Evolutionary conservation across 2,888 invertebrate species (phyloP), one percentile per base, ranked within the genome.

Genomic region (Hololepta plana): DNA sequence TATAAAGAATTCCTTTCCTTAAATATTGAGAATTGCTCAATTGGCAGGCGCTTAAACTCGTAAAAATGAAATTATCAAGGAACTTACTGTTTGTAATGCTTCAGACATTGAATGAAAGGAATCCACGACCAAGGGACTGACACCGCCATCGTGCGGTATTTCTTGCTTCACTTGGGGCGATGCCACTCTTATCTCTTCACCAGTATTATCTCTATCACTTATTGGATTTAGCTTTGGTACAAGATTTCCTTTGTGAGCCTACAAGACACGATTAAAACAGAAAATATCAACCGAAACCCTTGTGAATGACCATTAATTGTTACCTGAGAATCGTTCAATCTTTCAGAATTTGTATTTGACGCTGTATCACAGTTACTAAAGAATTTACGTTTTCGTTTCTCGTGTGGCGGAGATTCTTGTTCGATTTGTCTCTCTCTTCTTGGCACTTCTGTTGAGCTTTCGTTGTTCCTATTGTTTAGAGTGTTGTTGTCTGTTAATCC

Each of bases 401-500:
- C 64, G 33, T 47, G 49, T 6, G 55, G 51, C 28, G 59, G 58
- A 36, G 62, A 17, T 17, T 17, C 17, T 17, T 6, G 10, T 12
- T 14, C 15, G 23, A 30, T 16, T 12, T 27, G 30, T 39, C 46
- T 34, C 33, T 43, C 42, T 27, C 41, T 35, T 34, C 41, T 44
- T 39, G 46, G 45, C 44, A 44, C 43, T 38, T 43, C 44, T 30
- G 29, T 28, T 23, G 29, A 26, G 38, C 38, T 27, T 36, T 35
- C 26, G 46, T 46, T 20, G 15, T 44, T 40, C 44, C 56, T 57
- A 42, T 51, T 53, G 47, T 60, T 59, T 46, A 63, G 40, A 30
- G 52, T 73, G 62, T 75, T 77, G 58, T 77, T 82, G 62, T 85
- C 84, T 46, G 84, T 82, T 51, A 87, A 69, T 49, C 84, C 87